Base-by-base conservation (phyloP, 2,888 invertebrate species). In the Ditylenchus weischeri region DNA sequence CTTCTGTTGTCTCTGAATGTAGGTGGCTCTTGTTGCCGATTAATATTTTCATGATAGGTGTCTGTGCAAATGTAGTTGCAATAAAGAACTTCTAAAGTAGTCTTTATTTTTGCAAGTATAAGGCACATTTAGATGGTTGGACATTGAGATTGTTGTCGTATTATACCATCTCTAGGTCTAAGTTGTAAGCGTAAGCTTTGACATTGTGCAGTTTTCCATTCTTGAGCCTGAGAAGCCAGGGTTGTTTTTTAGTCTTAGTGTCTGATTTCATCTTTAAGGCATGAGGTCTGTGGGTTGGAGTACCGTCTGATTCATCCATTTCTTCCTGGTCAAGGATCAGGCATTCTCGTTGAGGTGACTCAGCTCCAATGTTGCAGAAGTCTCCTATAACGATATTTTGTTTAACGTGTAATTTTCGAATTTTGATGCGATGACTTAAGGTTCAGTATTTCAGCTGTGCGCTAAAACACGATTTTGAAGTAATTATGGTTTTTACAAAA, bases 161-260 rank as follows among this genome's bases (percentile, higher is more conserved):
- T 68, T 54, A 66, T 5, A 66, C 47, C 67, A 66, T 59, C 54
- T 66, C 67, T 5, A 66, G 21, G 67, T 66, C 67, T 54, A 54
- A 18, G 29, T 54, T 29, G 18, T 21, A 43, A 19, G 54, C 51
- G 21, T 43, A 35, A 2, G 67, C 66, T 43, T 68, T 66, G 19
- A 66, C 67, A 38, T 49, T 66, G 66, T 66, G 67, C 10, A 66
- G 19, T 35, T 69, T 69, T 7, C 67, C 67, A 19, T 66, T 66
- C 21, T 69, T 66, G 5, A 66, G 36, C 13, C 67, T 64, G 18
- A 66, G 54, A 19, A 66, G 36, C 67, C 67, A 66, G 15, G 67
- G 67, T 35, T 6, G 48, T 51, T 23, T 15, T 50, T 10, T 23
- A n/a, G 15, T 23, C 19, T 5, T 18, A 19, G 61, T 66, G 10